Percentiles rank a stretch among this genome's conserved stretches.
Conservation (phyloP, 2,113 vertebrate species). For the cat (Felis catus) region F.catus_Fca126_mat1.0 CM031417.1:134458001-134458500, state of each 20-base stretch:
- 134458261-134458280: neutral
- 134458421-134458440: rapidly evolving
- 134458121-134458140: neutral
- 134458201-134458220: neutral
- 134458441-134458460: neutral
- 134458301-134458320: neutral
- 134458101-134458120: neutral
- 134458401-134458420: neutral
- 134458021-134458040: neutral
- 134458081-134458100: neutral
- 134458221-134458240: neutral
- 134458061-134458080: neutral
- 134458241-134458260: neutral
- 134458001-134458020: neutral
- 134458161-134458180: neutral
- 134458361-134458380: neutral
- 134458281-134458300: neutral
- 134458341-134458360: neutral
- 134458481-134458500: neutral
- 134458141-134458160: neutral
- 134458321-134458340: neutral
- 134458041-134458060: neutral
- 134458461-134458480: neutral
- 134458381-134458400: neutral
- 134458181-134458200: neutral